Evolutionary conservation across 2,888 invertebrate species (phyloP).

Genomic region (Ochropacha duplaris): DNA sequence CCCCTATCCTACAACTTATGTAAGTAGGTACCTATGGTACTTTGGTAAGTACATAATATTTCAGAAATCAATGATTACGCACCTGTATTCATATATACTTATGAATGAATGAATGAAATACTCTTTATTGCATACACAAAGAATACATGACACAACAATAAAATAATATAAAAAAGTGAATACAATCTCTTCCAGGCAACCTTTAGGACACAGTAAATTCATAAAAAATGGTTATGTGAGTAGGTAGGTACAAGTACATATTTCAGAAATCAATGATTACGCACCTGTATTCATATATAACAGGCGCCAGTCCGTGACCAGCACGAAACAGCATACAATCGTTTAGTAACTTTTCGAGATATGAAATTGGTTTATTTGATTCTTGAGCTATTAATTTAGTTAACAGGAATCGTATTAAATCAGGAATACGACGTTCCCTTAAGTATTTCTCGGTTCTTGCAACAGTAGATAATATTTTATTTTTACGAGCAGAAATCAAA

Average conservation of each 20-base stretch:
- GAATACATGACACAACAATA: too few relatives aligned
- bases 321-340: slow-evolving; percentile 71
- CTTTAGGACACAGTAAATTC: too few relatives aligned
- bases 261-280: too few relatives aligned
- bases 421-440: slow-evolving; percentile 64
- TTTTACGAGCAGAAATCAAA: slow-evolving; percentile 48
- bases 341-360: slow-evolving; percentile 56
- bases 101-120: too few relatives aligned
- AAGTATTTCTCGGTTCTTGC: slow-evolving; percentile 64
- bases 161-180: too few relatives aligned
- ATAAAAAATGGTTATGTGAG: too few relatives aligned
- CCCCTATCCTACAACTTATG: too few relatives aligned
- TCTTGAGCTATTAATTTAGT: slow-evolving; percentile 58
- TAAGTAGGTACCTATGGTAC: too few relatives aligned
- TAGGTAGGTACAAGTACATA: too few relatives aligned
- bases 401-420: slow-evolving; percentile 62
- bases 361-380: slow-evolving; percentile 47
- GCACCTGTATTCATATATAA: slow-evolving; percentile 64
- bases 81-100: slow-evolving; percentile 66
- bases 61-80: neutral
- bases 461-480: slow-evolving; percentile 47
- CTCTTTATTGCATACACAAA: too few relatives aligned
- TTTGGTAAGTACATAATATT: too few relatives aligned
- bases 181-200: too few relatives aligned
- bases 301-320: slow-evolving; percentile 62